Evolutionary conservation across 2,888 invertebrate genomes (phyloP), one percentile per base, ranked within the genome.

Genomic region (Callyntrura sp.): DNA sequence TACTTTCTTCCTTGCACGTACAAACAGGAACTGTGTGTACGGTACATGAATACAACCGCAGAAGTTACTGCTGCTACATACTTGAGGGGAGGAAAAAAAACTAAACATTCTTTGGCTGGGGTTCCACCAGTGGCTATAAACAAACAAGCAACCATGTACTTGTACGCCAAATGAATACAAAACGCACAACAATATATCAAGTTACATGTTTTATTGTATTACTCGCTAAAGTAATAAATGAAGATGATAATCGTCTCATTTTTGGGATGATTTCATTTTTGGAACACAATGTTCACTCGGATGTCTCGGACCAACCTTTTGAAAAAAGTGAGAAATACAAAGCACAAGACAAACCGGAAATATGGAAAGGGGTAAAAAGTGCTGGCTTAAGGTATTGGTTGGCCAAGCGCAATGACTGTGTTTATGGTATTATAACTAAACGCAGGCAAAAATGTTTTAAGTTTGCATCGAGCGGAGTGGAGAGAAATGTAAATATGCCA

Each of bases 1-100:
- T 43, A 43, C 68, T 43, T 68, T 68, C 43, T 68, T 73, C 5
- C 23, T 11, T 48, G 73, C 73, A 73, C 73, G 70, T 23, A 48
- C 23, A 73, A 73, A 25, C 23, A 45, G 48, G 43, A 35, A n/a
- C 11, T 43, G 43, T 17, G 43, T 62, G 70, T 45, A 17, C 17
- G 17, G 17, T n/a, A 70, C 70, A 70, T 70, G 70, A 28, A 43
- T 70, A 70, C 17, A 70, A 17, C 43, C 35, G 35, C 35, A 35
- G 65, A 14, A 65, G 14, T 62, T 25, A 3, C 9, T 25, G 11
- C 5, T 43, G 11, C 5, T 43, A 43, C 6, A 68, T 68, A 68
- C 12, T 68, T 68, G 35, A 35, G 17, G 68, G 43, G 8, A 51
- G 51, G 12, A 6, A 6, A 6, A 8, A 51, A 51, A 51, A 5